Conservation (phyloP, 2,113 vertebrate species). For the Collichthys lucidus region DNA sequence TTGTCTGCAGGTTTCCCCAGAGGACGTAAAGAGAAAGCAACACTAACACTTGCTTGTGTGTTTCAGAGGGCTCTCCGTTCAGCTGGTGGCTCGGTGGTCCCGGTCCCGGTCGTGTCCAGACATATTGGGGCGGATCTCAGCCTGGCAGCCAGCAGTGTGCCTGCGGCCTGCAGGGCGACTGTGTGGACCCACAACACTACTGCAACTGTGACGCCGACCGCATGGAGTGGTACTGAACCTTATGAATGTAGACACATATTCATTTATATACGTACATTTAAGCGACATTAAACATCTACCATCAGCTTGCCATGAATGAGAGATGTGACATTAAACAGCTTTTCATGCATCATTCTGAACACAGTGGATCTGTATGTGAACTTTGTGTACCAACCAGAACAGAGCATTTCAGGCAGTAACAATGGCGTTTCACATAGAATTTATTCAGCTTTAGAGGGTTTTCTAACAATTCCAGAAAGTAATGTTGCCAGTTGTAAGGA, state of each 20-base stretch:
- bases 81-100: slow-evolving; percentile 82
- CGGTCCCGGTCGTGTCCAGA: slow-evolving; percentile 63
- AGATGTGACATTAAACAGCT: too few relatives aligned
- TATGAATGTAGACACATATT: background rate
- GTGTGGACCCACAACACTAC: slow-evolving; percentile 78
- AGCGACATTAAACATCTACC: background rate
- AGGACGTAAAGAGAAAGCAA: background rate
- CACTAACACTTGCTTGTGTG: background rate
- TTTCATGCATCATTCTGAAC: too few relatives aligned
- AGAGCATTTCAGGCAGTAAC: too few relatives aligned
- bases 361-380: too few relatives aligned
- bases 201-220: slow-evolving; percentile 94
- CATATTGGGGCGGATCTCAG: slow-evolving; percentile 82
- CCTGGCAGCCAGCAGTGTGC: slow-evolving; percentile 80
- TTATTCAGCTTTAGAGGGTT: too few relatives aligned
- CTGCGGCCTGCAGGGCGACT: slow-evolving; percentile 79
- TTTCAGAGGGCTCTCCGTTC: slow-evolving; percentile 79
- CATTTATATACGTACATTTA: background rate
- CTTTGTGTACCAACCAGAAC: too few relatives aligned
- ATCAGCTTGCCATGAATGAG: background rate
- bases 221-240: slow-evolving; percentile 87
- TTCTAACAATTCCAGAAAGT: too few relatives aligned
- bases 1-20: background rate
- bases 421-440: too few relatives aligned
- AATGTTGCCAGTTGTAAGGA: too few relatives aligned